Evolutionary conservation across 2,113 vertebrate genomes (phyloP).

Genomic region (Circaetus cinerascens): DNA sequence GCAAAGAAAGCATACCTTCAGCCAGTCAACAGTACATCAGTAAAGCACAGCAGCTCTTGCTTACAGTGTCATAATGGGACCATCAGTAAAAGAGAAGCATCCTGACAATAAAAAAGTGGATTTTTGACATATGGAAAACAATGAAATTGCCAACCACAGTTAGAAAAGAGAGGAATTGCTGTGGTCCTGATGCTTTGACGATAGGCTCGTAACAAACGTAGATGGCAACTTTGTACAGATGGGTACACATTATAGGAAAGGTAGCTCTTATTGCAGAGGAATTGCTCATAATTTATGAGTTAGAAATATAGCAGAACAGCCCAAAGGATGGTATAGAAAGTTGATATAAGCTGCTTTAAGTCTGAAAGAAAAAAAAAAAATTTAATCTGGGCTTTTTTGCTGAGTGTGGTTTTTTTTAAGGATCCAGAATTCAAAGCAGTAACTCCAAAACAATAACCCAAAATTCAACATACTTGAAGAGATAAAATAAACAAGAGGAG

Average conservation of each 20-base stretch:
- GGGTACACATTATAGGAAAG: neutral
- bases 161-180: neutral
- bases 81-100: neutral
- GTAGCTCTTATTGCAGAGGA: neutral
- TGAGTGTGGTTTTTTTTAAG: neutral
- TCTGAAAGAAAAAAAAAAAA: neutral
- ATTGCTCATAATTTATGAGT: neutral
- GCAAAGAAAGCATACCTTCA: neutral
- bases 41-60: neutral
- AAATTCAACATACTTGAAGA: neutral
- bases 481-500: neutral
- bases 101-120: neutral
- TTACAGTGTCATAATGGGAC: neutral
- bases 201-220: neutral
- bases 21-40: rapidly evolving
- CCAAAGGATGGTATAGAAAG: neutral
- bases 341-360: neutral
- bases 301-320: neutral
- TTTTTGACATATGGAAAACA: neutral
- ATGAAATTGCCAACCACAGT: neutral
- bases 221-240: neutral
- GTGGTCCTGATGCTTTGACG: neutral
- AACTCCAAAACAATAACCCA: neutral
- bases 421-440: neutral
- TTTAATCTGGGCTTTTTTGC: neutral